phyloP scores from a whole-genome alignment of 1,140 invertebrate genomes.

The Zophobas atratus region DNA sequence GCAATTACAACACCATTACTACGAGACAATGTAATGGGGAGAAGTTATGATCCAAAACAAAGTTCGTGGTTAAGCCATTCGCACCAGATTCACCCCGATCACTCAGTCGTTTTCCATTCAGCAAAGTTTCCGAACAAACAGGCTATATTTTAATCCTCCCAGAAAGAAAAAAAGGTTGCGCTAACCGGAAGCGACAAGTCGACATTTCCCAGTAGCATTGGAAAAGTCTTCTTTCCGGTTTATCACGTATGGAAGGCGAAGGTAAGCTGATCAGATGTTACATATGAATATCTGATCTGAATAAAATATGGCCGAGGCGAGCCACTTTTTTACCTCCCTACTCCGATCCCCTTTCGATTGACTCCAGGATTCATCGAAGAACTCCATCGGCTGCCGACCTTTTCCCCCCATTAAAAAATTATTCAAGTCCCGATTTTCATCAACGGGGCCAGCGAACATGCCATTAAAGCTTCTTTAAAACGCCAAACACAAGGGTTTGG shows the following conservation, averaged over 20 bases:
- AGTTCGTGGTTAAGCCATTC: background rate
- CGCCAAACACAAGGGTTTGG: slow-evolving; percentile 33
- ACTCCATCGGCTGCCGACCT: background rate
- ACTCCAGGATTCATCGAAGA: slow-evolving; percentile 21
- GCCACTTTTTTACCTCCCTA: slow-evolving; percentile 8
- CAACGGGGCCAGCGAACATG: slow-evolving; percentile 23
- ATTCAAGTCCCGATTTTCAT: slow-evolving; percentile 40
- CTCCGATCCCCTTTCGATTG: background rate
- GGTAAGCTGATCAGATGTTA: slow-evolving; percentile 41
- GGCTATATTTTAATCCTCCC: slow-evolving; percentile 25
- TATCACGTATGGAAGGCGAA: slow-evolving; percentile 42
- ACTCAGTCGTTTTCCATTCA: slow-evolving; percentile 2
- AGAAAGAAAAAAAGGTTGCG: slow-evolving; percentile 1
- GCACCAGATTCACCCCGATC: background rate
- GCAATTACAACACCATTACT: slow-evolving; percentile 32
- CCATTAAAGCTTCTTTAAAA: slow-evolving; percentile 36
- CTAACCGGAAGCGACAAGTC: slow-evolving; percentile 34
- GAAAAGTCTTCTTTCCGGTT: slow-evolving; percentile 40
- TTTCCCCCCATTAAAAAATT: slow-evolving; percentile 38
- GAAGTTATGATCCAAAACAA: slow-evolving; percentile 21
- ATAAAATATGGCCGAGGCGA: slow-evolving; percentile 22
- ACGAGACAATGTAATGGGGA: slow-evolving; percentile 28
- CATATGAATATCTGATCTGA: slow-evolving; percentile 43
- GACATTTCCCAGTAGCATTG: slow-evolving; percentile 41
- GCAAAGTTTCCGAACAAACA: background rate